Base-by-base conservation (phyloP, 1,140 invertebrate species). In the Charaxes varanes region DNA sequence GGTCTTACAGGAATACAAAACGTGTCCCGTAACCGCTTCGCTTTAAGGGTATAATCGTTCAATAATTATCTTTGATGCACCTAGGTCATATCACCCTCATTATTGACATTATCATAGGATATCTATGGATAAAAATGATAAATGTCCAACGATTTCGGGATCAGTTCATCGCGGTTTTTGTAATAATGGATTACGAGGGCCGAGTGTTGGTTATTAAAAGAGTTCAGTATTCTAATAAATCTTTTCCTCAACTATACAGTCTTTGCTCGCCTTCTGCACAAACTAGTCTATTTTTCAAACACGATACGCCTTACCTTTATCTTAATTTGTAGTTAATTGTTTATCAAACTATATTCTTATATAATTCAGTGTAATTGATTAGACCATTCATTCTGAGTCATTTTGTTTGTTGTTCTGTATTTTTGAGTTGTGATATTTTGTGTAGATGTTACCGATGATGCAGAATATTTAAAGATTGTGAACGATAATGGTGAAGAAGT, bases 401-500 rank as follows among this genome's bases (percentile, higher is more conserved):
- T n/a, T n/a, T n/a, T n/a, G n/a, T n/a, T n/a, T n/a, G n/a, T n/a
- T n/a, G n/a, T n/a, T n/a, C n/a, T 13, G 6, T 14, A 38, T 18
- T 13, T 6, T 6, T 28, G 6, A 13, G n/a, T 57, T 33, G n/a
- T n/a, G n/a, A n/a, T n/a, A n/a, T n/a, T 28, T 41, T 7, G 54
- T 53, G 15, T 35, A 72, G 69, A 70, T 57, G 45, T 27, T 6
- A 70, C 58, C 1, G 37, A 49, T 23, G 26, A 38, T 4, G n/a
- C 32, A 0, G 44, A 48, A 5, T 55, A 56, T 13, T 6, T 61
- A 15, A 35, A 56, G 4, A 41, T 68, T 12, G 15, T 53, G 1
- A 69, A 66, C 27, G 56, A 42, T 38, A 56, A 74, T 74, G 77
- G 77, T 12, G 53, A 67, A 7, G 38, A 42, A 1, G 59, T 76